phyloP scores from a whole-genome alignment of 2,113 vertebrate genomes.

The Leptosomus discolor region DNA sequence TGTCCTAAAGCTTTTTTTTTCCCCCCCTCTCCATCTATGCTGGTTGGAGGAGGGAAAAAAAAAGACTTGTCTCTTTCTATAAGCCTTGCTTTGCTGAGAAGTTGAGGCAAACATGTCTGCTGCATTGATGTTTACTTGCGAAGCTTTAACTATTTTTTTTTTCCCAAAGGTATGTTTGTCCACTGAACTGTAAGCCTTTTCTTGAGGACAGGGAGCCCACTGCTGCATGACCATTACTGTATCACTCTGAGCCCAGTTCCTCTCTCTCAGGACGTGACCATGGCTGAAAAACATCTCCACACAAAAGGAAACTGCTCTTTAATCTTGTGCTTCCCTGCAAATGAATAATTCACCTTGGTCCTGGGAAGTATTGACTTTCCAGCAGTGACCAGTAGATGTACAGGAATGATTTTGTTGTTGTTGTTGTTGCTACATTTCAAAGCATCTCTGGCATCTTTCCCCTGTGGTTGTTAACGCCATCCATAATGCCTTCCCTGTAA shows the following conservation, averaged over 20 bases:
- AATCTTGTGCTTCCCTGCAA: not conserved
- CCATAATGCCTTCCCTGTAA: not conserved
- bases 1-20: not conserved
- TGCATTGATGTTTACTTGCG: not conserved
- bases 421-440: not conserved
- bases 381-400: not conserved
- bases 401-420: not conserved
- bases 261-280: not conserved
- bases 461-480: accelerated
- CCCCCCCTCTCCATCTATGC: not conserved
- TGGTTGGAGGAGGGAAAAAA: not conserved
- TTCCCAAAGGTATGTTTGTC: not conserved
- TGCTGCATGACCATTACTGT: not conserved
- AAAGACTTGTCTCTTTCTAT: not conserved
- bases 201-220: not conserved
- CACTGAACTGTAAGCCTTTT: not conserved
- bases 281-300: not conserved
- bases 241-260: not conserved
- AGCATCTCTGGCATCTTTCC: not conserved
- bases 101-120: not conserved
- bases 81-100: not conserved
- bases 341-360: not conserved
- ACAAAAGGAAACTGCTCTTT: not conserved
- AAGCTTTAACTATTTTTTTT: not conserved
- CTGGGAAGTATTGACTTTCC: not conserved